Base-by-base conservation (phyloP, 2,113 vertebrate species). In the Lonchura striata region DNA sequence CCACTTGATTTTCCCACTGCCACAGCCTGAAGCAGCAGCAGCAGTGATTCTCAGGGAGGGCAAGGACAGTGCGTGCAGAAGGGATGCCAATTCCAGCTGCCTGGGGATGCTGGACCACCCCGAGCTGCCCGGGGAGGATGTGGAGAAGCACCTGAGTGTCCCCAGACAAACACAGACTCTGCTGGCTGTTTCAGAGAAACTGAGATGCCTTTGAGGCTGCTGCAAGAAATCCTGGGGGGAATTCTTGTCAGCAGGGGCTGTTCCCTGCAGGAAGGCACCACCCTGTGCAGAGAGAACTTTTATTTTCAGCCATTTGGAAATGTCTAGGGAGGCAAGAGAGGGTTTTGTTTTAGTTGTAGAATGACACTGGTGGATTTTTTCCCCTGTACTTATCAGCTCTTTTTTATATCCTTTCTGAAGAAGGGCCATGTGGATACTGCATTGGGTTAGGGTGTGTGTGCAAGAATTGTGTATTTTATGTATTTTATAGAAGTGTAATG, bases 101-200 rank as follows among this genome's bases (percentile, higher is more conserved):
- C 21, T 11, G 6, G 44, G 31, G 52, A 20, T 33, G 30, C 46
- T 14, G 59, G 28, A 31, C 15, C 7, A 2, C 10, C 41, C 41
- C 4, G 35, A 18, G 28, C 24, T 13, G 28, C 16, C 5, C 4
- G 10, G 41, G 21, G 14, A 50, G 44, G 11, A n/a, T 14, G 37
- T 31, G 60, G 42, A 22, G 31, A 57, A 66, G 7, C 31, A 10
- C 33, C 21, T 15, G 13, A 30, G 42, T 19, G 31, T 61, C 31
- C 14, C 6, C 0, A 15, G 37, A 18, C 7, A n/a, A 18, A 16
- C 20, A 6, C 11, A 5, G 0, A 11, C 37, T n/a, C 7, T 50
- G n/a, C 44, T 60, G 37, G 18, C 23, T 50, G 10, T 18, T 46
- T n/a, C 56, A 49, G 33, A 72, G 65, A 44, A 41, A n/a, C 1